These are phyloP conservation scores for Darevskia nairensis DNA, from an alignment of 2,797 vertebrate genomes.

Conservation along the genomic window DNA sequence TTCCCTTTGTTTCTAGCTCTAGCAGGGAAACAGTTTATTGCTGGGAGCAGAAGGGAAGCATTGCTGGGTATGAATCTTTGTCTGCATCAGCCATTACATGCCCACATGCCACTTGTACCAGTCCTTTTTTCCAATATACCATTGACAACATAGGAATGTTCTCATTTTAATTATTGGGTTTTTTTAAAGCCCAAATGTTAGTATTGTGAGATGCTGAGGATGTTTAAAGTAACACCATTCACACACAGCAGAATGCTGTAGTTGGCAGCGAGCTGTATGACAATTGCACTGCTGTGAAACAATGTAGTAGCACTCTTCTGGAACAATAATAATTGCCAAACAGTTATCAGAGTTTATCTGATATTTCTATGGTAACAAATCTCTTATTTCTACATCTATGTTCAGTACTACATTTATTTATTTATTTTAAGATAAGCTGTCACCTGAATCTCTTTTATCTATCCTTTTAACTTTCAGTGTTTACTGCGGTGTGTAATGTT, in stretches of 20 bases:
- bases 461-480: neutral
- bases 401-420: neutral
- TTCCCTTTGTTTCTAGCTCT: neutral
- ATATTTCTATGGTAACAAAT: constrained; percentile 21
- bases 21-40: neutral
- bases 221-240: neutral
- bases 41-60: neutral
- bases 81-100: neutral
- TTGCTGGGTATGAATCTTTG: neutral
- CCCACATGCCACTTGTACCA: neutral
- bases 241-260: neutral
- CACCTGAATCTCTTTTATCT: constrained; percentile 16
- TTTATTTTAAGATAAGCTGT: neutral
- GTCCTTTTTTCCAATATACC: neutral
- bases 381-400: rapidly evolving
- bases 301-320: neutral
- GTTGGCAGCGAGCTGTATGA: neutral
- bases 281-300: neutral
- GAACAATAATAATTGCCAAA: constrained; percentile 30
- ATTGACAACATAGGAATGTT: neutral
- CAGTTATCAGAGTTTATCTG: neutral
- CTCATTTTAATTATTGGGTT: neutral
- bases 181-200: neutral
- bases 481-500: neutral
- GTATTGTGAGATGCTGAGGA: constrained; percentile 1